Base-by-base conservation (phyloP, 2,888 invertebrate genomes). In the Argynnis bischoffii region DNA sequence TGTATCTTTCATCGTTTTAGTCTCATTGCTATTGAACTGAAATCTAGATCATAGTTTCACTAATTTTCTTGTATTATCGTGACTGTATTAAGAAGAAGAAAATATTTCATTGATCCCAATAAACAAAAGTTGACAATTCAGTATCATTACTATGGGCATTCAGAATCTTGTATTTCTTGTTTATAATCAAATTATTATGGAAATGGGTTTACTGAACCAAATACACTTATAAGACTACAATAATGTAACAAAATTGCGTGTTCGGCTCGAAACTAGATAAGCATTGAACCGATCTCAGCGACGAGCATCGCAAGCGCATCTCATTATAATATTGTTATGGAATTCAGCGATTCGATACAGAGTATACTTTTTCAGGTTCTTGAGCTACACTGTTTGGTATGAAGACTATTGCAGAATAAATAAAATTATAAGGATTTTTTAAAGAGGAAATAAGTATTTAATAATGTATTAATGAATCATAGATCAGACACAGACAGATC, bases 241-340 rank as follows among this genome's bases (percentile, higher is more conserved):
- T 69, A 64, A 55, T 60, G 51, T 64, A 61, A 63, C 54, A 50
- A n/a, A 64, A 64, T 69, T 64, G 69, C 71, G 61, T 71, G 55
- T 50, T 64, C 53, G 60, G 53, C 56, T 66, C 59, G 56, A 69
- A 57, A 67, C 64, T 67, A 53, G 57, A 63, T 69, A 55, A 67
- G 56, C 69, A 63, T 54, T 69, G 64, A 69, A 69, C 67, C 67
- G 64, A 64, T 64, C 64, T 66, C 50, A 48, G 21, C 41, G 66
- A 54, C 54, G 59, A 66, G 61, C 60, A 61, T 55, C 60, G 66
- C 66, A 55, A 55, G 66, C 66, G 61, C 66, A 61, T 13, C 48
- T 56, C 57, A 63, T 66, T 69, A 41, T 47, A 51, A 31, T 55
- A 48, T 59, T 48, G 59, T 59, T 59, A 59, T 26, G 26, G 48